These are phyloP conservation scores for Pterocles gutturalis DNA, from an alignment of 2,113 vertebrate species.

Conservation along the genomic window DNA sequence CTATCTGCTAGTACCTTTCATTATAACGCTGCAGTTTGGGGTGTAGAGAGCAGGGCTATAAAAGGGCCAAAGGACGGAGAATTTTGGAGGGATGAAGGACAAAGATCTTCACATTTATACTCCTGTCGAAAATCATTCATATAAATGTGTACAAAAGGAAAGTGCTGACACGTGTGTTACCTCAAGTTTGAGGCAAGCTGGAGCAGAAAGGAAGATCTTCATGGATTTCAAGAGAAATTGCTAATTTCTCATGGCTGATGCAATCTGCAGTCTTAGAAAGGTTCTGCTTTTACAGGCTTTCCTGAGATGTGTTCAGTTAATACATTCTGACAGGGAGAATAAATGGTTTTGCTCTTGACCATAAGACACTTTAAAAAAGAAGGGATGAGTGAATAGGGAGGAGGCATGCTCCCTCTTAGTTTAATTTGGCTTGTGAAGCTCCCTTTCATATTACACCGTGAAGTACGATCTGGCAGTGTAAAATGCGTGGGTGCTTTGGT, in stretches of 20 bases:
- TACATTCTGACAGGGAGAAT: conserved; percentile 49
- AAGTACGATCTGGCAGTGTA: conserved; percentile 52
- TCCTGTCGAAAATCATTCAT: background rate
- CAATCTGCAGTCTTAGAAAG: background rate
- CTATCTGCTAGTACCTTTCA: background rate
- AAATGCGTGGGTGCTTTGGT: background rate
- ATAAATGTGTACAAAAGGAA: background rate
- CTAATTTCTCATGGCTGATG: conserved; percentile 1
- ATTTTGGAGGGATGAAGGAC: background rate
- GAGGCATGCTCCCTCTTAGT: conserved; percentile 23
- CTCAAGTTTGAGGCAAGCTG: background rate
- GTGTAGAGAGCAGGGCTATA: background rate
- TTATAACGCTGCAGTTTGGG: background rate
- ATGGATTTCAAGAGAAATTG: conserved; percentile 9
- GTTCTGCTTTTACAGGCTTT: conserved; percentile 16
- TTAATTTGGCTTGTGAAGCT: conserved; percentile 40
- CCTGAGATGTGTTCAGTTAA: conserved; percentile 2
- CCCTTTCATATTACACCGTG: conserved; percentile 19
- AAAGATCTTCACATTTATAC: background rate
- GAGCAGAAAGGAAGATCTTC: background rate
- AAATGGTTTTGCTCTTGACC: conserved; percentile 66
- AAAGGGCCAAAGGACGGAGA: background rate
- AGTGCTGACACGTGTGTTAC: background rate
- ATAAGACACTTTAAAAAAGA: conserved; percentile 36
- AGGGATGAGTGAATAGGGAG: conserved; percentile 14